Conservation (phyloP, 2,113 vertebrate species). For the Eptesicus fuscus region DNA sequence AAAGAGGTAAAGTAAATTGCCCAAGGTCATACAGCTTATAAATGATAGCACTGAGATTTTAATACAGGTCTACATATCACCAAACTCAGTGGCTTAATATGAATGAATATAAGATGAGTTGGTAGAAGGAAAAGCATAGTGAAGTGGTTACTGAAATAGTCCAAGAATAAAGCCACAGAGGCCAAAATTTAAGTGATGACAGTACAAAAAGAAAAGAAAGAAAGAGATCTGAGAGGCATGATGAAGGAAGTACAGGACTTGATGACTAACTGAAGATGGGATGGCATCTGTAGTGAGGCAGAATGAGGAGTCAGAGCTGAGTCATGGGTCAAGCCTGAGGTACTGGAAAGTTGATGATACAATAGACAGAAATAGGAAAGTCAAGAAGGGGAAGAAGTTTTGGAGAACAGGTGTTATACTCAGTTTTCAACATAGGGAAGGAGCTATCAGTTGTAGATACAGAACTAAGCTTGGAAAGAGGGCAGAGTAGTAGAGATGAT, state of each 20-base stretch:
- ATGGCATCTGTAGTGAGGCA: neutral
- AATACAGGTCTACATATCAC: neutral
- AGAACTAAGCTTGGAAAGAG: neutral
- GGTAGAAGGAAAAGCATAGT: neutral
- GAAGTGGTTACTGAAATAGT: neutral
- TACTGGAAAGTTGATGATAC: slow-evolving; percentile 26
- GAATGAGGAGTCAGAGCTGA: slow-evolving; percentile 37
- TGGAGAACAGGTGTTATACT: neutral
- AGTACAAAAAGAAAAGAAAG: neutral
- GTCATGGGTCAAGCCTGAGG: slow-evolving; percentile 36
- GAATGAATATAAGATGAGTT: neutral
- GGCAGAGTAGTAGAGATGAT: neutral
- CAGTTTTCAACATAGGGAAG: neutral
- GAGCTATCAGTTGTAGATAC: neutral
- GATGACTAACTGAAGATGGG: slow-evolving; percentile 43
- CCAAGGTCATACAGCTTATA: neutral
- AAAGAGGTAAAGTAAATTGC: neutral
- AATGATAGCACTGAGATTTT: neutral
- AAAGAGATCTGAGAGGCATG: slow-evolving; percentile 21
- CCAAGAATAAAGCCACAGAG: neutral
- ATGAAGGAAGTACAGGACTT: neutral
- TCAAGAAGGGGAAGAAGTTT: neutral
- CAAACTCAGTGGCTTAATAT: neutral
- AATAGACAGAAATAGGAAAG: slow-evolving; percentile 50
- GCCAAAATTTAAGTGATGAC: slow-evolving; percentile 43